Percentiles rank a stretch among this genome's conserved stretches.
Evolutionary conservation across 2,888 invertebrate species (phyloP).

Genomic region (Zeuzera pyrina): DNA sequence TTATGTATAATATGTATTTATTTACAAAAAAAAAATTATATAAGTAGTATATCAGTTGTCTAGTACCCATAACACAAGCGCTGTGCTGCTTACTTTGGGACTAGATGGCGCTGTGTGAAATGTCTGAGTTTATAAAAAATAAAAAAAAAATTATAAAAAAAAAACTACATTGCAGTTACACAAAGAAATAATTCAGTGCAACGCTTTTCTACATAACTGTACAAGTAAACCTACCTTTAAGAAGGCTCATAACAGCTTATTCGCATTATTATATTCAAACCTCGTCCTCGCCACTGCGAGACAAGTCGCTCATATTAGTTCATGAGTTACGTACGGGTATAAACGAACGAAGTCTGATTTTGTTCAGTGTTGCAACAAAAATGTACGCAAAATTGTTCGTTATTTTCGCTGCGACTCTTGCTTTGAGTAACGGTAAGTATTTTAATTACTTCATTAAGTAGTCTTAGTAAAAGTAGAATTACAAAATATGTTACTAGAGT

Average conservation of each 20-base stretch:
- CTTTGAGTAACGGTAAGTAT: slow-evolving; percentile 34
- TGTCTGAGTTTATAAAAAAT: too few species aligned
- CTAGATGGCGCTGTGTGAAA: too few species aligned
- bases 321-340: not conserved
- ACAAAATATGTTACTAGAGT: too few species aligned
- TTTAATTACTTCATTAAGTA: too few species aligned
- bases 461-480: too few species aligned
- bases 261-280: slow-evolving; percentile 34
- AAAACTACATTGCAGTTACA: not conserved
- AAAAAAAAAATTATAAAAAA: too few species aligned
- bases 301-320: slow-evolving; percentile 6
- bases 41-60: too few species aligned
- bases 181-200: slow-evolving; percentile 1
- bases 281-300: slow-evolving; percentile 19
- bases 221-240: slow-evolving; percentile 47
- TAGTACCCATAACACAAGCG: too few species aligned
- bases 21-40: too few species aligned
- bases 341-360: slow-evolving; percentile 14
- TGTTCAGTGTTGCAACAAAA: slow-evolving; percentile 13
- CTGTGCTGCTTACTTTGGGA: too few species aligned
- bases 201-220: slow-evolving; percentile 29
- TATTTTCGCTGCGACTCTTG: slow-evolving; percentile 29
- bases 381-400: slow-evolving; percentile 36
- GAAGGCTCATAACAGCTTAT: slow-evolving; percentile 32
- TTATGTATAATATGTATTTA: too few species aligned